phyloP scores from a whole-genome alignment of 2,888 invertebrate genomes.

The Caenorhabditis sulstoni region DNA sequence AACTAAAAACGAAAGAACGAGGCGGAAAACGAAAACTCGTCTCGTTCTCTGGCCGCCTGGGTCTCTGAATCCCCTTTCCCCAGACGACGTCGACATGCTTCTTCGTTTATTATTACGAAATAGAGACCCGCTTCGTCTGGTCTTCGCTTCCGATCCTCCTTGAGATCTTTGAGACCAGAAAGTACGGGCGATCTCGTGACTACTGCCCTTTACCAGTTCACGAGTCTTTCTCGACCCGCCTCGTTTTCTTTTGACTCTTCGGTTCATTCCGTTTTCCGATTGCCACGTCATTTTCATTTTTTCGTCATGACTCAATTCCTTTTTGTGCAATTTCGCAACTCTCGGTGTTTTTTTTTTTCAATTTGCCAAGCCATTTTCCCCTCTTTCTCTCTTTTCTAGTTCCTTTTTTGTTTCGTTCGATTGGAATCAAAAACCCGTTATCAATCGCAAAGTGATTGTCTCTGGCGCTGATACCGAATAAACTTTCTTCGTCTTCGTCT shows the following conservation, averaged over 20 bases:
- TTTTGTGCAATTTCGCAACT: neutral
- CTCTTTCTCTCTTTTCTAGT: neutral
- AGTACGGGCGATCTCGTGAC: too few relatives aligned
- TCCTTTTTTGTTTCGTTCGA: neutral
- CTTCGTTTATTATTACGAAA: too few relatives aligned
- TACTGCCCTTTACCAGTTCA: too few relatives aligned
- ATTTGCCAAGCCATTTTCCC: neutral
- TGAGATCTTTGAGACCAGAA: too few relatives aligned
- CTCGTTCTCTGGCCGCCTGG: too few relatives aligned
- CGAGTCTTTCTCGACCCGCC: too few relatives aligned
- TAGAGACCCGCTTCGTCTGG: too few relatives aligned
- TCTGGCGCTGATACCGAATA: conserved; percentile 15
- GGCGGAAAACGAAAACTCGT: too few relatives aligned
- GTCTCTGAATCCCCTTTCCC: too few relatives aligned
- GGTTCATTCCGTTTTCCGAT: neutral
- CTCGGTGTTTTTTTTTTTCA: conserved; percentile 7
- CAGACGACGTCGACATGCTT: too few relatives aligned
- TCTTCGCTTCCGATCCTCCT: too few relatives aligned
- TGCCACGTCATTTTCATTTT: conserved; percentile 20
- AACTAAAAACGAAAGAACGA: neutral
- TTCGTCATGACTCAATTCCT: neutral
- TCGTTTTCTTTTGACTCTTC: neutral
- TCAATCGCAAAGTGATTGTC: neutral
- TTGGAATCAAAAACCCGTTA: conserved; percentile 13
- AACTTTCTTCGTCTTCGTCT: conserved; percentile 19